Percentiles rank a stretch among this genome's conserved stretches.
These are phyloP conservation scores for Apamea crenata DNA, from an alignment of 2,888 invertebrate genomes.

Conservation along the genomic window DNA sequence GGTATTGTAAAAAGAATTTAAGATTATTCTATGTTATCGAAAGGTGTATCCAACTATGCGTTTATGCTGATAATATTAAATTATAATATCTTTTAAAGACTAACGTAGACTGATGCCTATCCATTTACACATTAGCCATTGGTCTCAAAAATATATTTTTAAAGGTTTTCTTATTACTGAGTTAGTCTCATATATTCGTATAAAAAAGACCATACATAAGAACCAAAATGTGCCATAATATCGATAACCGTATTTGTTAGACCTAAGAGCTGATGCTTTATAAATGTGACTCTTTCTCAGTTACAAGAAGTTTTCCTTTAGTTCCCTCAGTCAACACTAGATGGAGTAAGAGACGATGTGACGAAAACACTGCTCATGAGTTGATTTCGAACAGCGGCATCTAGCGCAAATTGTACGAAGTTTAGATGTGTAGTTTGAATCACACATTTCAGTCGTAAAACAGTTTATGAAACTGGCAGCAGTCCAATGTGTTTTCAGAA, in stretches of 20 bases:
- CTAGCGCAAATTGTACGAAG: constrained; percentile 43
- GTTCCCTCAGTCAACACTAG: constrained; percentile 26
- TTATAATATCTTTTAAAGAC: not conserved
- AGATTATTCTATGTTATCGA: not conserved
- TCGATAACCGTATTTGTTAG: too few relatives aligned
- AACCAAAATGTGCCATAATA: too few relatives aligned
- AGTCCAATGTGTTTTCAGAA: constrained; percentile 39
- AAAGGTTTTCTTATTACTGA: too few relatives aligned
- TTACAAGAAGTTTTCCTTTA: not conserved
- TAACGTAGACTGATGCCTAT: too few relatives aligned
- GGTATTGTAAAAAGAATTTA: not conserved
- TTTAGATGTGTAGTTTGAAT: constrained; percentile 2
- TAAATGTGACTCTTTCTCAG: too few relatives aligned
- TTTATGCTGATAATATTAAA: not conserved
- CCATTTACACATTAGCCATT: too few relatives aligned
- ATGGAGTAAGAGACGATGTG: constrained; percentile 4
- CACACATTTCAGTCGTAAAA: constrained; percentile 33
- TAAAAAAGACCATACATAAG: too few relatives aligned
- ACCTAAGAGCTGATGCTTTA: too few relatives aligned
- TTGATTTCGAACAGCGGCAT: constrained; percentile 54
- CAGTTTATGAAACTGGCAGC: constrained; percentile 31
- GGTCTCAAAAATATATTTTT: too few relatives aligned
- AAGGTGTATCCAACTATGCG: not conserved
- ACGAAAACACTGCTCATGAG: constrained; percentile 23
- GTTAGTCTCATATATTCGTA: too few relatives aligned